Base-by-base conservation (phyloP, 2,888 invertebrate species). In the Apoda limacodes region DNA sequence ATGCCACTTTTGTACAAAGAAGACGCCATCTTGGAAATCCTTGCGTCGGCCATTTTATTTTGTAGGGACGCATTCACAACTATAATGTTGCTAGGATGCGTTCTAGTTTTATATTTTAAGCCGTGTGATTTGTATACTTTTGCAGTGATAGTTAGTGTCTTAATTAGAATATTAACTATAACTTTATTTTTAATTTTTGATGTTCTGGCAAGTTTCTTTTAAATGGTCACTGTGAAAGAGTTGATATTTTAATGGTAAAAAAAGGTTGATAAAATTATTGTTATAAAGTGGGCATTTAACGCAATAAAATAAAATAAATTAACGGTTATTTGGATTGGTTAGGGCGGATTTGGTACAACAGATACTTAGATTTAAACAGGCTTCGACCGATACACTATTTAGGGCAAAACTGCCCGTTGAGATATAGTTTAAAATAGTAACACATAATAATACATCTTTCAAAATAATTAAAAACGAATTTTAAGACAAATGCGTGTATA, bases 101-200 rank as follows among this genome's bases (percentile, higher is more conserved):
- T 63, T 43, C 37, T 57, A 25, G 50, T 74, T 50, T 54, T 74
- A 51, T 57, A 61, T 46, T 50, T 43, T 32, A 74, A 70, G 57
- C 69, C 66, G 55, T 70, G 67, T 58, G 70, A 76, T 62, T 40
- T 57, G 25, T 69, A 71, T 58, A 69, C 74, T 41, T 47, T 66
- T 46, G 62, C 71, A 62, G 67, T 74, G 66, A 61, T 76, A 65
- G 51, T 62, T 55, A 61, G 68, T 61, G 44, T 71, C 49, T 44
- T 70, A 59, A 39, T 70, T 59, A 67, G 62, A 54, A 55, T 62
- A 51, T 57, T 68, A 42, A 51, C 74, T 53, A 58, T 66, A 53
- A 68, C 53, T 49, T 37, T 71, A 53, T 45, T 47, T 52, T 42
- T 64, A 53, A 46, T 66, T 60, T 66, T 58, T 54, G 64, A 62